Percentiles rank a stretch among this genome's conserved stretches.
These are phyloP conservation scores for Vulpes lagopus DNA, from an alignment of 2,113 vertebrate genomes.

Conservation along the genomic window DNA sequence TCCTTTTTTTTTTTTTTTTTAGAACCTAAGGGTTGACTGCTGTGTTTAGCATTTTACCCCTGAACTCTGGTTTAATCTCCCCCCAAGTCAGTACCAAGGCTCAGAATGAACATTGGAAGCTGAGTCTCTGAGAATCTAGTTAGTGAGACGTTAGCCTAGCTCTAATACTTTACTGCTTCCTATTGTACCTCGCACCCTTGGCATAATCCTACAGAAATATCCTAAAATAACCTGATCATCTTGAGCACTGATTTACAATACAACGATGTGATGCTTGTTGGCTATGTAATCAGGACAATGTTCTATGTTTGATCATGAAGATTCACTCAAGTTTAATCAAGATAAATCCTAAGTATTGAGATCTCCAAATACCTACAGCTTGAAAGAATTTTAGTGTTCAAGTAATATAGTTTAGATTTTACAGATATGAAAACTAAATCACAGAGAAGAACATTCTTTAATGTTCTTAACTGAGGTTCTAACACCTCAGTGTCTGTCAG, in stretches of 20 bases:
- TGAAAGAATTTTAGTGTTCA: neutral
- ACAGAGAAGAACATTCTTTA: neutral
- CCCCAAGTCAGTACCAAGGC: neutral
- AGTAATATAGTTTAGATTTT: neutral
- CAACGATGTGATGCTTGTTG: constrained; percentile 12
- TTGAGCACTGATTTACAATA: neutral
- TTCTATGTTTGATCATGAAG: constrained; percentile 5
- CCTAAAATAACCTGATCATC: neutral
- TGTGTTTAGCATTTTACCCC: neutral
- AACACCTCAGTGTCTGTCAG: neutral
- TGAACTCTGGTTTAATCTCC: neutral
- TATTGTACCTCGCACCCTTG: neutral
- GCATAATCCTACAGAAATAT: neutral
- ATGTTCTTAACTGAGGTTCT: neutral
- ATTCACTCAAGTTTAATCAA: neutral
- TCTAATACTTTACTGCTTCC: neutral
- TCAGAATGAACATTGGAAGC: neutral
- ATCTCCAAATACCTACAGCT: neutral
- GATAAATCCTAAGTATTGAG: neutral
- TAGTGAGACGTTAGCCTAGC: neutral
- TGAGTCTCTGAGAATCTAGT: neutral
- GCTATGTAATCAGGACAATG: neutral
- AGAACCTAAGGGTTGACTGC: neutral
- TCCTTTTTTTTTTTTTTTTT: neutral
- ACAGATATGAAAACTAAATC: neutral